Percentiles rank a stretch among this genome's conserved stretches.
Evolutionary conservation across 2,888 invertebrate genomes (phyloP).

Genomic region (Candidula unifasciata): DNA sequence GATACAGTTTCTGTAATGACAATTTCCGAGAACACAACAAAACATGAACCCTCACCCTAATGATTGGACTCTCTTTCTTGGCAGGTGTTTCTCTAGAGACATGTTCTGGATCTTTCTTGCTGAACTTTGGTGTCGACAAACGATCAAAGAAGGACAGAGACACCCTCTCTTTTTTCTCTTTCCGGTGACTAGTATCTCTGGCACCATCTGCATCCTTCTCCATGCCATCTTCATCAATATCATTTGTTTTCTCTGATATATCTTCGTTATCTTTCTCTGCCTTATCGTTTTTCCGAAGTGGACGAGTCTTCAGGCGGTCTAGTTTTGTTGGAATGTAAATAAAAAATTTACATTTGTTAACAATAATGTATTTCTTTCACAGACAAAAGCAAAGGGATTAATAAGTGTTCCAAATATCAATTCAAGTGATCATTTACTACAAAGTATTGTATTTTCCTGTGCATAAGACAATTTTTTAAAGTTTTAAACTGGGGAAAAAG

Average conservation of each 20-base stretch:
- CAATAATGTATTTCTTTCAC: too few species aligned
- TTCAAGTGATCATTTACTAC: too few species aligned
- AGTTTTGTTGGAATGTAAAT: not conserved
- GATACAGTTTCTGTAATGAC: too few species aligned
- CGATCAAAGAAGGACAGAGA: constrained; percentile 52
- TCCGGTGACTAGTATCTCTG: constrained; percentile 52
- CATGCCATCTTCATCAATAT: constrained; percentile 53
- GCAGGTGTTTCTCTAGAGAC: constrained; percentile 34
- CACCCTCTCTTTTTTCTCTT: constrained; percentile 47
- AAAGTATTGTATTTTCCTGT: too few species aligned
- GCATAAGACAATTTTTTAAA: too few species aligned
- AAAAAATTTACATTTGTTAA: not conserved
- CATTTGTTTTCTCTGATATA: constrained; percentile 36
- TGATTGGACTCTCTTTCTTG: constrained; percentile 47
- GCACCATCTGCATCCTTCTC: constrained; percentile 56
- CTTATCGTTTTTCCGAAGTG: constrained; percentile 39
- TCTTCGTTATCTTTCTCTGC: constrained; percentile 45
- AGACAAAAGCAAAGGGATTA: too few species aligned
- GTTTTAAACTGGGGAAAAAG: too few species aligned
- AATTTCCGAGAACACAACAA: not conserved
- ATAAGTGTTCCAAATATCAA: too few species aligned
- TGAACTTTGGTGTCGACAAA: constrained; percentile 52
- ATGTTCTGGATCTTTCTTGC: constrained; percentile 43
- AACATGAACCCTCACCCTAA: constrained; percentile 47
- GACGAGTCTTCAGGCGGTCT: constrained; percentile 52